Percentiles rank a stretch among this genome's conserved stretches.
These are phyloP conservation scores for Mormyrus hasselquistii DNA, from an alignment of 2,797 vertebrate species.

Conservation along the genomic window DNA sequence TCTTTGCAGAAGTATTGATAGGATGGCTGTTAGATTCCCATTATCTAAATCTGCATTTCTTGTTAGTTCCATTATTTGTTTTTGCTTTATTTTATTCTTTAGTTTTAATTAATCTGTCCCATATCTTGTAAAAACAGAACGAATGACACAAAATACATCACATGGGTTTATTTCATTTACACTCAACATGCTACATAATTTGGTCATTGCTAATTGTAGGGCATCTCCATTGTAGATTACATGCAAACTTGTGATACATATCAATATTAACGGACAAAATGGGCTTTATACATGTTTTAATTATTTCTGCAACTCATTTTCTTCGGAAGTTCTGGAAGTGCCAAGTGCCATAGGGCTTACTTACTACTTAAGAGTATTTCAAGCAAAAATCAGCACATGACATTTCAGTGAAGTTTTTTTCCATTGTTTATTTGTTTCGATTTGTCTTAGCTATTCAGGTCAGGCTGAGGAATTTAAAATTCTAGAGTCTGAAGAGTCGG, in stretches of 20 bases:
- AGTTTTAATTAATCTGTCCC: background rate
- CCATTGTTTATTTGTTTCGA: conserved; percentile 21
- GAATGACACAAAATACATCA: conserved; percentile 37
- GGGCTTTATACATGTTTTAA: conserved; percentile 35
- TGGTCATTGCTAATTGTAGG: conserved; percentile 73
- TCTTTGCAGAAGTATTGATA: background rate
- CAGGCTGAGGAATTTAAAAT: conserved; percentile 84
- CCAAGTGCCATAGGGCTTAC: conserved; percentile 20
- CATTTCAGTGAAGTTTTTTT: background rate
- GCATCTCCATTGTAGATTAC: conserved; percentile 79
- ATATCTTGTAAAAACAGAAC: conserved; percentile 25
- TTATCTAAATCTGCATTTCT: background rate
- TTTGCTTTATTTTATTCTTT: background rate
- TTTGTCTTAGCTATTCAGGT: conserved; percentile 13
- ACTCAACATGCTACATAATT: conserved; percentile 86
- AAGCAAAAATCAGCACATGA: conserved; percentile 11
- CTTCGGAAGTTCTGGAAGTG: conserved; percentile 14
- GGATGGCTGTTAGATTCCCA: background rate
- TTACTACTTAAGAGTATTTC: conserved; percentile 16
- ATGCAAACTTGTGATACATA: conserved; percentile 66
- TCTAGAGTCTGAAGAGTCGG: conserved; percentile 90
- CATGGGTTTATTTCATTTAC: conserved; percentile 80
- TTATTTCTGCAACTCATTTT: conserved; percentile 39
- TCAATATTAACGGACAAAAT: conserved; percentile 62
- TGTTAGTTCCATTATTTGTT: background rate